phyloP scores from a whole-genome alignment of 2,113 vertebrate species.

The Epinephelus lanceolatus region DNA sequence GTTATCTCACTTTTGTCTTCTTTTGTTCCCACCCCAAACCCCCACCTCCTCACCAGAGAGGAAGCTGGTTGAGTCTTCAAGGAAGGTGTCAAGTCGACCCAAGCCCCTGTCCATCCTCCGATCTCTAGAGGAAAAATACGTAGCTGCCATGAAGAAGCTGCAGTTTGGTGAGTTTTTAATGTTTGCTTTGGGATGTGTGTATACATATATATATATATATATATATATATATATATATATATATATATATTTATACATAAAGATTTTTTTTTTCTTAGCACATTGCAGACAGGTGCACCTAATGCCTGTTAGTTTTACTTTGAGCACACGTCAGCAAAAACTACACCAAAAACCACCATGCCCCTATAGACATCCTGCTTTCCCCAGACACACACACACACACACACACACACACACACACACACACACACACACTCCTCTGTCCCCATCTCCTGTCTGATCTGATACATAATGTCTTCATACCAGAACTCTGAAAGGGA shows the following conservation, averaged over 20 bases:
- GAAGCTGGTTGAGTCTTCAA: slow-evolving; percentile 94
- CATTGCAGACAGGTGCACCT: not conserved
- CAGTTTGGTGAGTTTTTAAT: slow-evolving; percentile 93
- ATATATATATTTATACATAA: no score
- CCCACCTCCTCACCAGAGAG: slow-evolving; percentile 85
- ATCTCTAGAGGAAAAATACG: slow-evolving; percentile 97
- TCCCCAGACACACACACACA: not conserved
- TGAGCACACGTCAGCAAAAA: not conserved
- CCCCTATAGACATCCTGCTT: not conserved
- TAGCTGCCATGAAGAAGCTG: slow-evolving; percentile 97
- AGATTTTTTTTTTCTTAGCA: not conserved
- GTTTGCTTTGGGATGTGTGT: not conserved
- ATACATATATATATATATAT: no score
- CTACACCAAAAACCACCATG: not conserved
- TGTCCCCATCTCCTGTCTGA: not conserved
- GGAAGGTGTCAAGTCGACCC: slow-evolving; percentile 90
- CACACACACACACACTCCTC: not conserved
- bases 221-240: no score
- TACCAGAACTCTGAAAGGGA: slow-evolving; percentile 15
- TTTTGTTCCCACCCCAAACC: not conserved
- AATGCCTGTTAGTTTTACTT: not conserved
- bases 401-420: not conserved
- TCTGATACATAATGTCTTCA: slow-evolving; percentile 2
- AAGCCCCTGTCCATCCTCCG: slow-evolving; percentile 93
- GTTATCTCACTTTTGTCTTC: not conserved